These are phyloP conservation scores for Aphrocallistes beatrix DNA, from an alignment of 37 sponge, comb jelly and placozoan species.

Conservation along the genomic window DNA sequence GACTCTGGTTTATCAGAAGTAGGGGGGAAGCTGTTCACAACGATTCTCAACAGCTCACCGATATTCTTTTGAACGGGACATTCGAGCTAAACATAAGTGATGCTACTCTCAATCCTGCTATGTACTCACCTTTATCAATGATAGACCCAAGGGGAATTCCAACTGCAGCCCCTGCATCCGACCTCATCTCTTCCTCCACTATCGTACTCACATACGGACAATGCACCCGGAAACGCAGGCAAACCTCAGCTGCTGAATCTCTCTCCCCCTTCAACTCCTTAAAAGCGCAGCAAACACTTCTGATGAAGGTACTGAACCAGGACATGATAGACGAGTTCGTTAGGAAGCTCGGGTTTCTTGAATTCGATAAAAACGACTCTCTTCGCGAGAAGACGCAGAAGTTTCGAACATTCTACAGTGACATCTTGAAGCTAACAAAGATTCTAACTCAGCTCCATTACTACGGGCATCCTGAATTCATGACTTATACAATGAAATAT, in stretches of 20 bases:
- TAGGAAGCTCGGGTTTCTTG: not conserved
- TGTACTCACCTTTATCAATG: not conserved
- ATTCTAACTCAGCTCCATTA: not conserved
- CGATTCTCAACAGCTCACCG: not conserved
- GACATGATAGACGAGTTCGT: constrained; percentile 13
- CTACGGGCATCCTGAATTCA: not conserved
- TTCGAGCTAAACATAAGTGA: not conserved
- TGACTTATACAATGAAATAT: not conserved
- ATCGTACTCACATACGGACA: not conserved
- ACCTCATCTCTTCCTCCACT: not conserved
- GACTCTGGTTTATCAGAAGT: constrained; percentile 63
- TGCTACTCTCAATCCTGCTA: not conserved
- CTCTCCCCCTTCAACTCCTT: not conserved
- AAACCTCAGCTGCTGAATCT: not conserved
- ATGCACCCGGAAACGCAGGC: not conserved
- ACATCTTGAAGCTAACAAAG: not conserved
- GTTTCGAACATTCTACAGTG: not conserved
- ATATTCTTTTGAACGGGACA: not conserved
- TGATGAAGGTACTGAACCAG: not conserved
- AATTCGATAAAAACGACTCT: constrained; percentile 12
- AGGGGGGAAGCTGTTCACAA: not conserved
- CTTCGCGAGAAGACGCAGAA: not conserved
- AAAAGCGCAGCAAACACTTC: not conserved
- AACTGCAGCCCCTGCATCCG: not conserved
- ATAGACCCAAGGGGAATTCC: not conserved